Evolutionary conservation across 2,888 invertebrate genomes (phyloP).

Genomic region (Orthosia gothica): DNA sequence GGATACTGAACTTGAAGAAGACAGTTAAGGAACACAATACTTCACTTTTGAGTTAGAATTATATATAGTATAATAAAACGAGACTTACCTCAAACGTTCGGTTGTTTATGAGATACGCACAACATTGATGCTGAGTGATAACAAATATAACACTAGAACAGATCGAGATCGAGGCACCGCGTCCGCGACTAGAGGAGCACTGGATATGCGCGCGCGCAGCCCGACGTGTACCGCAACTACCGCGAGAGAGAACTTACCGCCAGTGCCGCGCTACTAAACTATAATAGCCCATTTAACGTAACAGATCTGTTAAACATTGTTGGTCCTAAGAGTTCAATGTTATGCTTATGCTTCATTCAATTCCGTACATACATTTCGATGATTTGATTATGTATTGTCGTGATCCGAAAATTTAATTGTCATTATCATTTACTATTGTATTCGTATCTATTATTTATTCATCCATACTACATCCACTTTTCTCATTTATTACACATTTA

Average conservation of each 20-base stretch:
- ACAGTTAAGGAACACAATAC: neutral
- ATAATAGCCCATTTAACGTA: constrained; percentile 60
- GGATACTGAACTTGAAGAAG: neutral
- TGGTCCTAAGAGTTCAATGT: constrained; percentile 67
- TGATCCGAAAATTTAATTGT: constrained; percentile 36
- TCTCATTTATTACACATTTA: no score
- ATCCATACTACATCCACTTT: no score
- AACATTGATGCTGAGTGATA: constrained; percentile 67
- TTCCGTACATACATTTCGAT: constrained; percentile 46
- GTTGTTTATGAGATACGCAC: constrained; percentile 63
- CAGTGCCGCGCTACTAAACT: constrained; percentile 46
- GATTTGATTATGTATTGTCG: constrained; percentile 40
- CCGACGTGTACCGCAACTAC: constrained; percentile 38
- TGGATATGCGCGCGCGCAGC: constrained; percentile 63
- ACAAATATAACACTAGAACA: constrained; percentile 58
- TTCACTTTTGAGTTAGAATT: neutral
- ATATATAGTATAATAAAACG: constrained; percentile 10
- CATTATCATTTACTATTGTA: neutral
- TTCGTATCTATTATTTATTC: no score
- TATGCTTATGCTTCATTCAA: constrained; percentile 61
- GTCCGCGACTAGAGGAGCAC: constrained; percentile 71
- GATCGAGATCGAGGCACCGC: constrained; percentile 68
- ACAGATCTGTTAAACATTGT: constrained; percentile 55
- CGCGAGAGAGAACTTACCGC: constrained; percentile 42
- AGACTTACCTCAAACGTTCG: constrained; percentile 71